phyloP scores from a whole-genome alignment of 1,140 invertebrate genomes.

The Macrosteles quadrilineatus region DNA sequence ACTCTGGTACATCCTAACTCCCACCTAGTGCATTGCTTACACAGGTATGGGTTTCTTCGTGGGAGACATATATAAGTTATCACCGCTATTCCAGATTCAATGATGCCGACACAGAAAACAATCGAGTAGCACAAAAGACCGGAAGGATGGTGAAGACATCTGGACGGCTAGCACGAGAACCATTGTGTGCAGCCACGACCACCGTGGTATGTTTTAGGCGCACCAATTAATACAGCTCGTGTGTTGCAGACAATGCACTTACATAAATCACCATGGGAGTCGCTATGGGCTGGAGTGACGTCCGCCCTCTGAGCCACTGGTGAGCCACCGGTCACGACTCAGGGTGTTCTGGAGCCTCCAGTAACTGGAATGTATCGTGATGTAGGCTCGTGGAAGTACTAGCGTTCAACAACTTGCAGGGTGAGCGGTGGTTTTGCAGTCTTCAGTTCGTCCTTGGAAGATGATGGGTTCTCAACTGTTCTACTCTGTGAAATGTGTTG shows the following conservation, averaged over 20 bases:
- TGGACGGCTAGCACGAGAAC: slow-evolving; percentile 1
- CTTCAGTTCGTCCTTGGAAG: no score
- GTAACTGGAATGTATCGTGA: no score
- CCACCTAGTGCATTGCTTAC: no score
- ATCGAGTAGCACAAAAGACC: not conserved
- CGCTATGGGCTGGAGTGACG: slow-evolving; percentile 2
- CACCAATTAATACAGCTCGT: slow-evolving; percentile 25
- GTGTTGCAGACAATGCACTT: slow-evolving; percentile 24
- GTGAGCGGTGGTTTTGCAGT: no score
- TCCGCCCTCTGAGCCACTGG: not conserved
- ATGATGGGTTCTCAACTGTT: no score
- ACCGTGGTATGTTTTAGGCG: slow-evolving; percentile 19
- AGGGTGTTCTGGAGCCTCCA: not conserved
- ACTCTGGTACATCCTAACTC: no score
- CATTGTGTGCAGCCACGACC: slow-evolving; percentile 19
- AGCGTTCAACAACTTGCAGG: no score
- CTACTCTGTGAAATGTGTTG: no score
- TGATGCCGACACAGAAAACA: slow-evolving; percentile 23
- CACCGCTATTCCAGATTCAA: slow-evolving; percentile 3
- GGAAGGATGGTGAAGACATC: slow-evolving; percentile 19
- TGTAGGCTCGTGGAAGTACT: no score
- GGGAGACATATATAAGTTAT: not conserved
- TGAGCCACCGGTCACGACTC: slow-evolving; percentile 5
- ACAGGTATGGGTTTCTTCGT: no score
- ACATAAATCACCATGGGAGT: slow-evolving; percentile 19